These are phyloP conservation scores for Clitarchus hookeri DNA, from an alignment of 2,888 invertebrate genomes.

Conservation along the genomic window DNA sequence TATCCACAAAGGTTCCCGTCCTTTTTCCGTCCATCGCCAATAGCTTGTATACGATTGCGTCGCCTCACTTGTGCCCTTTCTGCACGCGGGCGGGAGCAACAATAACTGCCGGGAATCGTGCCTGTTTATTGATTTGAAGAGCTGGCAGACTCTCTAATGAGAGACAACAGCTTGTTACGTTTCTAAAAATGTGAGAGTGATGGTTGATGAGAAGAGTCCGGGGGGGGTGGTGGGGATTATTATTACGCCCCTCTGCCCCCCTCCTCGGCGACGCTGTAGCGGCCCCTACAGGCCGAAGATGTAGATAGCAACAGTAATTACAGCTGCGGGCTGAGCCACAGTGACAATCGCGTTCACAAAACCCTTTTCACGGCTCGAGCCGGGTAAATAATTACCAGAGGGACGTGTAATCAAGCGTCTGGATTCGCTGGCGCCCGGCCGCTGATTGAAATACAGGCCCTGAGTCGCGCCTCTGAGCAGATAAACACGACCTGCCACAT, in stretches of 20 bases:
- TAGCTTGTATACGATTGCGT: not conserved
- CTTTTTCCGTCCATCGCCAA: not conserved
- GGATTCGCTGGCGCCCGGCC: too few relatives aligned
- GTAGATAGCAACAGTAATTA: not conserved
- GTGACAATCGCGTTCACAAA: not conserved
- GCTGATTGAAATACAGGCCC: too few relatives aligned
- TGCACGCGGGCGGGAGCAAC: not conserved
- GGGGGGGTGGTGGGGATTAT: not conserved
- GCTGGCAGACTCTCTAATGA: constrained; percentile 12
- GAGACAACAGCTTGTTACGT: constrained; percentile 25
- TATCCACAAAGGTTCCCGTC: too few relatives aligned
- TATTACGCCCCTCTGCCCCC: not conserved
- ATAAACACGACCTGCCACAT: not conserved
- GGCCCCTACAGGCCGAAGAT: not conserved
- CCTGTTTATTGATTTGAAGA: constrained; percentile 21
- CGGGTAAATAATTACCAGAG: too few relatives aligned
- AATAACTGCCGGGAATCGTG: constrained; percentile 22
- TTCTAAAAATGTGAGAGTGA: not conserved
- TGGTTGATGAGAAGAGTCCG: too few relatives aligned
- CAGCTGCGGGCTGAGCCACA: not conserved
- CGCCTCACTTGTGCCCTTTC: not conserved
- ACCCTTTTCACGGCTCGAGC: too few relatives aligned
- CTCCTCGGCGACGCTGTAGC: not conserved
- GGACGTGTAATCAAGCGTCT: too few relatives aligned
- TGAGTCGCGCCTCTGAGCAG: not conserved